Conservation (phyloP, 35 echinoderm and acorn worm species). For the Heliocidaris tuberculata region DNA sequence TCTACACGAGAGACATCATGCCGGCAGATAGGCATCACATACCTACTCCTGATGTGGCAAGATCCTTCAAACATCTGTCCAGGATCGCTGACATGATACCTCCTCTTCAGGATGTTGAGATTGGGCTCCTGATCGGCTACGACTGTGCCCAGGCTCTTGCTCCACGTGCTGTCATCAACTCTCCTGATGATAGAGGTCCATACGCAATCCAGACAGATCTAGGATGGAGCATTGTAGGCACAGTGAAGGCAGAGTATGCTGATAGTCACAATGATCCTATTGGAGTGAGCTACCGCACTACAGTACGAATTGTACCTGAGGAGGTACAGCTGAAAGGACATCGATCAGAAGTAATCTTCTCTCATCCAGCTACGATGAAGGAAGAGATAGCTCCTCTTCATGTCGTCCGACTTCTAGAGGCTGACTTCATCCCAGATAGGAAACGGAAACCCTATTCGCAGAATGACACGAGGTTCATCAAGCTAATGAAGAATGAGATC, state of each 20-base stretch:
- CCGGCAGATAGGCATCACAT: slow-evolving; percentile 39
- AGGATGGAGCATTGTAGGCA: slow-evolving; percentile 71
- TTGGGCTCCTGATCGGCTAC: slow-evolving; percentile 55
- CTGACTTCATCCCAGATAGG: not conserved
- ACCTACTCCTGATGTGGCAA: slow-evolving; percentile 65
- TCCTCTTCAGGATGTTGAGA: slow-evolving; percentile 55
- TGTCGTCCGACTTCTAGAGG: not conserved
- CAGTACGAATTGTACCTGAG: not conserved
- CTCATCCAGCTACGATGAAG: not conserved
- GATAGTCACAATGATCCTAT: not conserved
- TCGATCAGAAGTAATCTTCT: not conserved
- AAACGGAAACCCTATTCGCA: slow-evolving; percentile 36
- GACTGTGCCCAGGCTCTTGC: slow-evolving; percentile 51
- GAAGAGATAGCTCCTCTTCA: not conserved
- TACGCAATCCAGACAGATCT: slow-evolving; percentile 65
- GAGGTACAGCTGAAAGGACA: not conserved
- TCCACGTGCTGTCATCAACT: slow-evolving; percentile 48
- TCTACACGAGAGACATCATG: not conserved
- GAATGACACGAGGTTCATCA: slow-evolving; percentile 63
- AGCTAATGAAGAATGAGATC: slow-evolving; percentile 63
- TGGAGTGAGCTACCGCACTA: not conserved
- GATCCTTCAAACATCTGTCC: slow-evolving; percentile 57
- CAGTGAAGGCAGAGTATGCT: not conserved
- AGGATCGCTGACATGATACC: slow-evolving; percentile 57
- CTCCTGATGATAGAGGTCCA: slow-evolving; percentile 42